Evolutionary conservation across 2,113 vertebrate genomes (phyloP).

Genomic region (Sinocyclocheilus anophthalmus): DNA sequence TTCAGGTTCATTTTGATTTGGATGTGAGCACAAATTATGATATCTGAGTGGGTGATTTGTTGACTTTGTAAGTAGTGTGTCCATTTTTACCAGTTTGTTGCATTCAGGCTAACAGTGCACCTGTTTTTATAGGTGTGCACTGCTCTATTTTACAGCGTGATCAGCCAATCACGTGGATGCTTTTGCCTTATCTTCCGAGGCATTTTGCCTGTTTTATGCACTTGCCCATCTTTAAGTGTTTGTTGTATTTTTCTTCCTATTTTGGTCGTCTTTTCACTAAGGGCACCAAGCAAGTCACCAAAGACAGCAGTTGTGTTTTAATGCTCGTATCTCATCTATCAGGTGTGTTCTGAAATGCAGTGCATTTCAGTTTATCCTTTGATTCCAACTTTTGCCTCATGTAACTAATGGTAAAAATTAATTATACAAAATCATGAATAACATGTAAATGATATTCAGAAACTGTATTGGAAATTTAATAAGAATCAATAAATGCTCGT

Average conservation of each 20-base stretch:
- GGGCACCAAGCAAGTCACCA: too few relatives aligned
- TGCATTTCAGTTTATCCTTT: too few relatives aligned
- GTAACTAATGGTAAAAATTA: too few relatives aligned
- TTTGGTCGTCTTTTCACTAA: background rate
- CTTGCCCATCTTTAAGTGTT: background rate
- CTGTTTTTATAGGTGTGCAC: background rate
- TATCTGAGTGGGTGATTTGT: background rate
- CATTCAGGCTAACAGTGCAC: background rate
- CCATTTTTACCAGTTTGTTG: background rate
- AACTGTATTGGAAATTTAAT: too few relatives aligned
- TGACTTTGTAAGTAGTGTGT: background rate
- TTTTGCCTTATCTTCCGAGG: too few relatives aligned
- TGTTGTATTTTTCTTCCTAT: background rate
- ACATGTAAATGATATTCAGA: too few relatives aligned
- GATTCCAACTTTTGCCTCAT: too few relatives aligned
- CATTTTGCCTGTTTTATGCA: background rate
- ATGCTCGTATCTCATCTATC: too few relatives aligned
- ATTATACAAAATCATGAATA: too few relatives aligned
- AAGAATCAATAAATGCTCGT: too few relatives aligned
- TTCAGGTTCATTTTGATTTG: background rate
- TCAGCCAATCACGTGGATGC: too few relatives aligned
- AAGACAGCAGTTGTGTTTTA: background rate
- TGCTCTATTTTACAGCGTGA: background rate
- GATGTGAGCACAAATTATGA: background rate
- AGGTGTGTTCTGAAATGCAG: too few relatives aligned